Evolutionary conservation across 2,888 invertebrate species (phyloP), one percentile per base, ranked within the genome.

Genomic region (Diaprepes abbreviatus): DNA sequence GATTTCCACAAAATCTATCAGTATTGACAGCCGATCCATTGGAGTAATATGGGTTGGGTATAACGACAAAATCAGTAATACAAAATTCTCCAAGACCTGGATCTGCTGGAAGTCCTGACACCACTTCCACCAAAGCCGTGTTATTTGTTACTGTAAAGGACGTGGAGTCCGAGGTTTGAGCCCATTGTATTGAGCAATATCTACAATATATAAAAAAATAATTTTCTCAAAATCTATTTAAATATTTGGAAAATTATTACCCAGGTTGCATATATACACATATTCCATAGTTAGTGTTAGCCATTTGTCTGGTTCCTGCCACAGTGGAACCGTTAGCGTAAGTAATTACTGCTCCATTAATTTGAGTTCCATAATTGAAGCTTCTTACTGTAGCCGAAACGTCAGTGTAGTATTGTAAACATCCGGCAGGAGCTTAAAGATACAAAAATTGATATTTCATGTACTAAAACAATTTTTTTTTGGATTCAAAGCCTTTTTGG

Each of bases 1-100:
- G 91, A 68, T 91, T 85, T 0, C 93, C 93, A 79, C 94, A 94
- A 84, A 93, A 93, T 45, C 93, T 86, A 78, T 94, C 94, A 1
- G 87, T 86, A 69, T 86, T 84, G 14, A 81, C 66, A 45, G 78
- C 71, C 40, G 80, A 81, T 43, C 86, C 86, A 10, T 85, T 86
- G 45, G 76, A 80, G 16, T 84, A 82, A 0, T 75, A 81, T 0
- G 93, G 91, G 83, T 90, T 89, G 1, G 93, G 91, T 75, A 94
- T 90, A 3, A 93, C 88, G 6, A 94, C 88, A 78, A 90, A 94
- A 84, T 93, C 93, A 0, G 89, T 89, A 48, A 86, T 88, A 78
- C 94, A 94, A 0, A 84, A 85, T 7, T 83, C 86, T 38, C 89
- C 90, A 78, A 87, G 88, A n/a, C 88, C 84, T 0, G 89, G 88